phyloP scores from a whole-genome alignment of 2,113 vertebrate species.

The Xiphorhynchus elegans region DNA sequence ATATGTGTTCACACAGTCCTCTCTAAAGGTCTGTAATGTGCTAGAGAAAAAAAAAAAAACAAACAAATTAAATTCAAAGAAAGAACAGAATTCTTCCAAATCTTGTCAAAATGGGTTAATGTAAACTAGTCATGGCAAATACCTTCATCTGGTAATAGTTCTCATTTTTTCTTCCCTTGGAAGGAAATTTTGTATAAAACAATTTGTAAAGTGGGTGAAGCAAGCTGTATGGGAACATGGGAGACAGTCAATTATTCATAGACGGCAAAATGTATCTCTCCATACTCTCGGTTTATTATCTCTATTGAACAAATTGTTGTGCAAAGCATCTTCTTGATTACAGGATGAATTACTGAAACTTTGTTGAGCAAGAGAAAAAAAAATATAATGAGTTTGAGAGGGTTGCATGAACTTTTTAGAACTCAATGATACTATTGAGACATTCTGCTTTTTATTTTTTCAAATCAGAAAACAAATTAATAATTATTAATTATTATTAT shows the following conservation, averaged over 20 bases:
- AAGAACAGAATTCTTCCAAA: neutral
- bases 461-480: neutral
- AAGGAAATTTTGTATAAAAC: neutral
- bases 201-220: neutral
- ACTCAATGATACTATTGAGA: neutral
- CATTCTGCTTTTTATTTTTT: neutral
- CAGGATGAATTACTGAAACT: neutral
- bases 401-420: neutral
- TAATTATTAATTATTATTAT: no score
- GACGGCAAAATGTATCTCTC: neutral
- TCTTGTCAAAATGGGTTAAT: neutral
- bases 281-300: neutral
- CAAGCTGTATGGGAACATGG: neutral
- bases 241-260: neutral
- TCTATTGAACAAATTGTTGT: neutral
- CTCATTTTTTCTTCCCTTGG: neutral
- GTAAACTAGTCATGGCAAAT: neutral
- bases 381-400: neutral
- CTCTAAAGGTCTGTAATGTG: neutral
- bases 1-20: neutral
- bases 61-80: neutral
- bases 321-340: neutral
- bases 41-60: neutral
- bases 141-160: neutral
- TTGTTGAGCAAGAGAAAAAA: neutral